Conservation (phyloP, 2,113 vertebrate species). For the Apteryx mantelli region DNA sequence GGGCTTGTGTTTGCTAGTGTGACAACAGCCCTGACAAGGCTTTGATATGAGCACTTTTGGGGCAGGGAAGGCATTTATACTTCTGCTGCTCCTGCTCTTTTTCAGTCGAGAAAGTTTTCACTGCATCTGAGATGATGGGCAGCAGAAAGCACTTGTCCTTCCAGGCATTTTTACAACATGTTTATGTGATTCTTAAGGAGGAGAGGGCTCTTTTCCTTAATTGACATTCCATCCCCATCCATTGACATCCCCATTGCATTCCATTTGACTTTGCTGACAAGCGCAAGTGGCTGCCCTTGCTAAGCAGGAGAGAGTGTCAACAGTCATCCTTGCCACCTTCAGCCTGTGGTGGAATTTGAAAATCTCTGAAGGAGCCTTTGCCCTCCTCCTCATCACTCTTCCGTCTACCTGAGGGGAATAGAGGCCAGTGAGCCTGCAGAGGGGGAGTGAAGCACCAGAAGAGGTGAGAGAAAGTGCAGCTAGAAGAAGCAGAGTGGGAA, state of each 20-base stretch:
- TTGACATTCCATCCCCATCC: not conserved
- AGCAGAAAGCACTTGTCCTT: not conserved
- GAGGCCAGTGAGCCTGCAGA: not conserved
- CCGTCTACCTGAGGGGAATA: not conserved
- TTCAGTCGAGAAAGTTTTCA: rapidly evolving
- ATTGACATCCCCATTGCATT: not conserved
- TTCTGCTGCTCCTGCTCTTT: not conserved
- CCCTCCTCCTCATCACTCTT: not conserved
- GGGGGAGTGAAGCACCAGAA: not conserved
- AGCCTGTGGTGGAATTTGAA: not conserved
- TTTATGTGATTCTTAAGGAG: not conserved
- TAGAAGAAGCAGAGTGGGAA: not conserved
- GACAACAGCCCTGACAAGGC: not conserved
- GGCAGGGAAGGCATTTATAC: not conserved
- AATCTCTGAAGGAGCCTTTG: not conserved
- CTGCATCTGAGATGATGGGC: not conserved
- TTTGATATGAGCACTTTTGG: not conserved
- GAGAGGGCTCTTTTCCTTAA: not conserved
- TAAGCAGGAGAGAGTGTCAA: not conserved
- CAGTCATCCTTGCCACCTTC: no score
- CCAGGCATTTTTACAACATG: not conserved
- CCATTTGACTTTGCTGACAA: not conserved
- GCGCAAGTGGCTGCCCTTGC: not conserved
- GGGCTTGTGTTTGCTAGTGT: not conserved
- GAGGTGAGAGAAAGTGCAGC: not conserved